Conservation (phyloP, 1,140 invertebrate genomes). For the Drosophila persimilis region DNA sequence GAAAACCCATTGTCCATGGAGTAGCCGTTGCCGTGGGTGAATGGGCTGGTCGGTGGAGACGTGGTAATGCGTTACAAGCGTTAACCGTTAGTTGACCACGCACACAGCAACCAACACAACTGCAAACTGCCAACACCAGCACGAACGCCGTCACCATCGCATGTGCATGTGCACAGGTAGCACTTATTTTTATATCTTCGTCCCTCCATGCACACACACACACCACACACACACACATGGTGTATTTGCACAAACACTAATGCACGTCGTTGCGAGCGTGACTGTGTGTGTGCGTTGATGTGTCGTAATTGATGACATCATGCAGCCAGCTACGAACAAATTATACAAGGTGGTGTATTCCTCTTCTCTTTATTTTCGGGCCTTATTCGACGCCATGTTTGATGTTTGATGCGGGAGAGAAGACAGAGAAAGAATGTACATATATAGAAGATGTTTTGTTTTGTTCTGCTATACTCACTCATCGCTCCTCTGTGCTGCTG, state of each 20-base stretch:
- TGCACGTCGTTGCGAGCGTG: background rate
- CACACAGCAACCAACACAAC: constrained; percentile 1
- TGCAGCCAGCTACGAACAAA: background rate
- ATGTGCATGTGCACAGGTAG: constrained; percentile 25
- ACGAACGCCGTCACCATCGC: background rate
- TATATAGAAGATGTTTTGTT: too few relatives aligned
- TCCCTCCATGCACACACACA: constrained; percentile 19
- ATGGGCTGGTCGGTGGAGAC: too few relatives aligned
- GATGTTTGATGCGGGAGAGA: too few relatives aligned
- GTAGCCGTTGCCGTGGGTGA: background rate
- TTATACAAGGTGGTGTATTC: too few relatives aligned
- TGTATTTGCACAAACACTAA: constrained; percentile 18
- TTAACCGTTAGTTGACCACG: constrained; percentile 52
- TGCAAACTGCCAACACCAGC: constrained; percentile 7
- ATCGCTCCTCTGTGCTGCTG: too few relatives aligned
- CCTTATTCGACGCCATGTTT: too few relatives aligned
- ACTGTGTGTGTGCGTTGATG: constrained; percentile 6
- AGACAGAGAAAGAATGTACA: too few relatives aligned
- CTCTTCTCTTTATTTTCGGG: too few relatives aligned
- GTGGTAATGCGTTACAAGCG: constrained; percentile 41
- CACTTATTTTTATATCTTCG: constrained; percentile 45
- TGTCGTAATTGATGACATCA: constrained; percentile 10
- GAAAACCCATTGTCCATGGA: constrained; percentile 41
- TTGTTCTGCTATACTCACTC: too few relatives aligned
- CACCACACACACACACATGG: background rate